Percentiles rank a stretch among this genome's conserved stretches.
Evolutionary conservation across 1,140 invertebrate genomes (phyloP).

Genomic region (Episyrphus balteatus): DNA sequence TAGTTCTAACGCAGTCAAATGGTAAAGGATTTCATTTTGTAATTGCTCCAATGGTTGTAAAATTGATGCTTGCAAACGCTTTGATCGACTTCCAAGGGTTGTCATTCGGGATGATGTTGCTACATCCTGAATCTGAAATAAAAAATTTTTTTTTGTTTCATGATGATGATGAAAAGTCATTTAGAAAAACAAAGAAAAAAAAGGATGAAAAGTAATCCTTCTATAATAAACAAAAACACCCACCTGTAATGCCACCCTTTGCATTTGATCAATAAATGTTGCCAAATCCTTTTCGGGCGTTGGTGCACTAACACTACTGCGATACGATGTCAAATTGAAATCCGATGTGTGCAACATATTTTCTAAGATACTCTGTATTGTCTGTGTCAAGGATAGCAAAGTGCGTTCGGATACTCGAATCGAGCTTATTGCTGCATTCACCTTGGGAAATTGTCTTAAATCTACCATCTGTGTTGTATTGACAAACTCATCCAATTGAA

Average conservation of each 20-base stretch:
- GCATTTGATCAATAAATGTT: conserved; percentile 60
- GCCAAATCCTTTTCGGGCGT: conserved; percentile 58
- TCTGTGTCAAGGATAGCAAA: conserved; percentile 40
- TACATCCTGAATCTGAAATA: conserved; percentile 41
- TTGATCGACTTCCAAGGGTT: conserved; percentile 46
- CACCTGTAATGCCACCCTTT: conserved; percentile 59
- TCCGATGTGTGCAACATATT: conserved; percentile 50
- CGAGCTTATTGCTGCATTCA: conserved; percentile 31
- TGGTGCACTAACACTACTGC: conserved; percentile 48
- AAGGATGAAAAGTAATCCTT: not conserved
- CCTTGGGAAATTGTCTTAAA: conserved; percentile 34
- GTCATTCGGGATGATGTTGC: conserved; percentile 54
- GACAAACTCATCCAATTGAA: conserved; percentile 51
- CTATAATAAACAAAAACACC: conserved; percentile 14
- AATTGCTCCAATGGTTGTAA: conserved; percentile 57
- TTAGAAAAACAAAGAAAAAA: too few species aligned
- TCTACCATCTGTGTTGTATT: conserved; percentile 50
- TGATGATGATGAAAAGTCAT: too few species aligned
- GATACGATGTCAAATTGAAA: conserved; percentile 56
- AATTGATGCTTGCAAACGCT: conserved; percentile 47
- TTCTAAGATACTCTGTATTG: conserved; percentile 47
- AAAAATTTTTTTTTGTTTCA: too few species aligned
- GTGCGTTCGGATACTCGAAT: conserved; percentile 31
- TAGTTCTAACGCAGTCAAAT: conserved; percentile 60
- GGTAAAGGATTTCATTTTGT: conserved; percentile 59